phyloP scores from a whole-genome alignment of 2,888 invertebrate genomes.

The Melitaea athalia region DNA sequence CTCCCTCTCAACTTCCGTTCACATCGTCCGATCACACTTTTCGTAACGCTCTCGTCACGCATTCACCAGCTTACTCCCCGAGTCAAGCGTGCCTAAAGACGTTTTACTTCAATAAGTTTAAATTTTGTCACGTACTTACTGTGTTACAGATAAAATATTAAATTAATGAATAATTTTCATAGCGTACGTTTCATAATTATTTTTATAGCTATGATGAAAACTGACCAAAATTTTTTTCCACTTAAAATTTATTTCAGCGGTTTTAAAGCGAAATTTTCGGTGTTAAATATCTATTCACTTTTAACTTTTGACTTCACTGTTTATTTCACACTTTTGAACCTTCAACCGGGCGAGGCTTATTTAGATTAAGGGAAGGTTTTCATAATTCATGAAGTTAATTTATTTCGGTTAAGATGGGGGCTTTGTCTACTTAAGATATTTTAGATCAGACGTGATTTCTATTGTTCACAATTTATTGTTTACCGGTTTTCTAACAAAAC shows the following conservation, averaged over 20 bases:
- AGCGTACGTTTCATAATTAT: slow-evolving; percentile 4
- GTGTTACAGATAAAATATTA: not conserved
- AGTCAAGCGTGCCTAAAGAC: too few species aligned
- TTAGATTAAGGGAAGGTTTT: too few species aligned
- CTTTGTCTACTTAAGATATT: not conserved
- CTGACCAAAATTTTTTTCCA: slow-evolving; percentile 7
- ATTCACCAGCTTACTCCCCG: too few species aligned
- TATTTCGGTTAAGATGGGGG: not conserved
- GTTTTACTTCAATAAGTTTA: too few species aligned
- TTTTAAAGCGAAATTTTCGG: not conserved
- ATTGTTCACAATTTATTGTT: too few species aligned
- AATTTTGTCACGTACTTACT: not conserved
- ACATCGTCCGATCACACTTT: too few species aligned
- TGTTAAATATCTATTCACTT: not conserved
- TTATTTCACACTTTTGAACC: not conserved
- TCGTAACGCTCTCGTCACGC: too few species aligned
- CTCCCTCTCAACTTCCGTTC: too few species aligned
- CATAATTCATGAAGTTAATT: slow-evolving; percentile 9
- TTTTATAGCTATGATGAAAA: not conserved
- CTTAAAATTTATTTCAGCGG: not conserved
- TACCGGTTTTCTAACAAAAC: too few species aligned
- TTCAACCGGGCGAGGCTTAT: not conserved
- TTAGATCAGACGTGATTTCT: too few species aligned
- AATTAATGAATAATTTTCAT: not conserved
- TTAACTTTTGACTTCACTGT: not conserved